Conservation (phyloP, 2,113 vertebrate genomes). For the Regulus satrapa region DNA sequence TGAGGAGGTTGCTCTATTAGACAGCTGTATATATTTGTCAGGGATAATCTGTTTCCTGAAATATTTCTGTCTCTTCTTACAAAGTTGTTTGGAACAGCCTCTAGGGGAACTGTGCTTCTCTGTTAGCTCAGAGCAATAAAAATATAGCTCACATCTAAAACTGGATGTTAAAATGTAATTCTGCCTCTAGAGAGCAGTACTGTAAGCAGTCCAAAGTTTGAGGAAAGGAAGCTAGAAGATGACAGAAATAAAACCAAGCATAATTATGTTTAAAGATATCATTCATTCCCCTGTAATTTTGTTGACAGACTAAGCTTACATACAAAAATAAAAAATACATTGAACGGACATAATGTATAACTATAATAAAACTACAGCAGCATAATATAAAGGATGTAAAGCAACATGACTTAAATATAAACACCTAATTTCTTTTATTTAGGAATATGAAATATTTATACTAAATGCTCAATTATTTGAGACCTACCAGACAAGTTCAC, state of each 20-base stretch:
- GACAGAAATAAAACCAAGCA: neutral
- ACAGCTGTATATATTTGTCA: slow-evolving; percentile 47
- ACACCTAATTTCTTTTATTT: neutral
- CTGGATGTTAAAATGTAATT: neutral
- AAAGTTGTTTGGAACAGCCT: neutral
- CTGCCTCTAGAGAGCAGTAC: neutral
- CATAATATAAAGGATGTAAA: neutral
- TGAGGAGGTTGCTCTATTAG: slow-evolving; percentile 35
- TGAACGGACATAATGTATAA: neutral
- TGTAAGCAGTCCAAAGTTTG: neutral
- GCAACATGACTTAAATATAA: neutral
- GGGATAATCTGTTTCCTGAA: slow-evolving; percentile 37
- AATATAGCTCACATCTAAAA: slow-evolving; percentile 5
- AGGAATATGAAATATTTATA: neutral
- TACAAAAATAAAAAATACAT: neutral
- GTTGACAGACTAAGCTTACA: neutral
- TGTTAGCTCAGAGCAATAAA: slow-evolving; percentile 12
- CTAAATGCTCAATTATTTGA: neutral
- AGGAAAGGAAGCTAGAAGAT: neutral
- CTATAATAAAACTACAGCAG: neutral
- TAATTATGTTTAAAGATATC: neutral
- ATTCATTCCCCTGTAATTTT: neutral
- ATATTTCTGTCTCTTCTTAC: slow-evolving; percentile 33
- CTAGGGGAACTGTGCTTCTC: neutral
- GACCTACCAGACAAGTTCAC: neutral